Percentiles rank a stretch among this genome's conserved stretches.
Conservation (phyloP, 2,797 vertebrate species). For the Mycteria americana region DNA sequence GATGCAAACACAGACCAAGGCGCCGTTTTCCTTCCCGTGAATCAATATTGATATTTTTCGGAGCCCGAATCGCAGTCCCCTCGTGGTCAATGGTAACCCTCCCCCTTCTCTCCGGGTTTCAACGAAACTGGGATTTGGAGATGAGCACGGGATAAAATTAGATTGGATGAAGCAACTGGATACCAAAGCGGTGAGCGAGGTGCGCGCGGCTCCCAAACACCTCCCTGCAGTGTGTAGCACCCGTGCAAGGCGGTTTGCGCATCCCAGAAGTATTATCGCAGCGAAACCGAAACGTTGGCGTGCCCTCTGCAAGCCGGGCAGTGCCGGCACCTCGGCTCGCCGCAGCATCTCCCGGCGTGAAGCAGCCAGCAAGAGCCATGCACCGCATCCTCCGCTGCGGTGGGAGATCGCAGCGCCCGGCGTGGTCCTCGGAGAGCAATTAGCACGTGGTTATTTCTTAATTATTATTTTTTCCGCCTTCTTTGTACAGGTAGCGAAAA, state of each 20-base stretch:
- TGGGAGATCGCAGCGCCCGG: not conserved
- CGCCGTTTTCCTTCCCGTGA: not conserved
- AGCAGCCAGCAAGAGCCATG: not conserved
- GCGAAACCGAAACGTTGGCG: not conserved
- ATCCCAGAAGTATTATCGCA: not conserved
- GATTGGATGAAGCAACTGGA: not conserved
- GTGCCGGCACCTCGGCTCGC: not conserved
- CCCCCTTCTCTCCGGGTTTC: not conserved
- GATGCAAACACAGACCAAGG: not conserved
- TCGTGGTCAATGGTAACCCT: accelerated
- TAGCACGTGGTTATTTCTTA: not conserved
- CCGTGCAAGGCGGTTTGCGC: not conserved
- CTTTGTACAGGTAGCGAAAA: constrained; percentile 7
- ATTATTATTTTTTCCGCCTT: not conserved
- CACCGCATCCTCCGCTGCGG: accelerated
- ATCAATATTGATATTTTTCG: not conserved
- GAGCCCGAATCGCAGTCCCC: not conserved
- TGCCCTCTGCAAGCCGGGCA: not conserved
- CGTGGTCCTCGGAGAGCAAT: not conserved
- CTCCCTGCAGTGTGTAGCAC: not conserved
- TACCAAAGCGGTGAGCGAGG: not conserved
- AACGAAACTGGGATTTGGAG: not conserved
- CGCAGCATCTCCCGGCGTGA: not conserved
- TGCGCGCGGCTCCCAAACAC: not conserved
- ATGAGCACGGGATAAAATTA: not conserved